Evolutionary conservation across 2,113 vertebrate genomes (phyloP).

Genomic region (Mus musculus): GRCm39 chr4:125978001-125978500

Average conservation of each 20-base stretch:
- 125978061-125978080: neutral
- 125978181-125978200: constrained; percentile 95
- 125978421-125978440: constrained; percentile 73
- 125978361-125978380: constrained; percentile 38
- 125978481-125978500: neutral
- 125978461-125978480: constrained; percentile 49
- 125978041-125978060: neutral
- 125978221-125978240: constrained; percentile 90
- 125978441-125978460: constrained; percentile 68
- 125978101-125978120: neutral
- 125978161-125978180: neutral
- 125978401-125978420: constrained; percentile 65
- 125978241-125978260: constrained; percentile 92
- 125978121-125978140: neutral
- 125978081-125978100: constrained; percentile 5
- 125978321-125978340: neutral
- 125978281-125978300: neutral
- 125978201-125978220: constrained; percentile 94
- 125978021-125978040: neutral
- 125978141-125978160: neutral
- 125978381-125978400: constrained; percentile 69
- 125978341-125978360: neutral
- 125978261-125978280: neutral
- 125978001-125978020: neutral
- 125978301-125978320: no score